Conservation (phyloP, 2,113 vertebrate genomes). For the Gymnocephalus cernua region DNA sequence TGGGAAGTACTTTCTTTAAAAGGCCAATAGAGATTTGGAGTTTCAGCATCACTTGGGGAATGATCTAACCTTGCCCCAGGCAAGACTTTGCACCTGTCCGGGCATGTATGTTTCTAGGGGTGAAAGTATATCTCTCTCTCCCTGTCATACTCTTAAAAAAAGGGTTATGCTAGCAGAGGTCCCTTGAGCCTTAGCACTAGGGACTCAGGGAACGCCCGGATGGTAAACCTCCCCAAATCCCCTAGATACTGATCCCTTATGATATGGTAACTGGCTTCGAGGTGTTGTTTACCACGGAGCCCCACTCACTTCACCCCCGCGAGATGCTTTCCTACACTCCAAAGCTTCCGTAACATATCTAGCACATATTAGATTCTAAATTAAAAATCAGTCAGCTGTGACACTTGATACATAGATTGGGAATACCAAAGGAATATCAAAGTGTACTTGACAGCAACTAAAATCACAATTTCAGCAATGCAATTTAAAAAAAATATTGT, state of each 20-base stretch:
- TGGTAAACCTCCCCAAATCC: slow-evolving; percentile 80
- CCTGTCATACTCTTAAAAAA: slow-evolving; percentile 55
- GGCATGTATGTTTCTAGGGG: slow-evolving; percentile 79
- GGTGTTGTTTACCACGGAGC: slow-evolving; percentile 83
- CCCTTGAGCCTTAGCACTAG: slow-evolving; percentile 66
- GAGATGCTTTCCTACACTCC: slow-evolving; percentile 65
- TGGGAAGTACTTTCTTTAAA: slow-evolving; percentile 70
- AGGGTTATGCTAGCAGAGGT: slow-evolving; percentile 61
- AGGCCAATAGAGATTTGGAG: slow-evolving; percentile 67
- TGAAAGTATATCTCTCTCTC: slow-evolving; percentile 66
- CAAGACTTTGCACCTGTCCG: slow-evolving; percentile 81
- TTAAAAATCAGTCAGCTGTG: slow-evolving; percentile 82
- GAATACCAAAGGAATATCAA: slow-evolving; percentile 66
- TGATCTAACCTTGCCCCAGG: slow-evolving; percentile 78
- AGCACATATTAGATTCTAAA: slow-evolving; percentile 83
- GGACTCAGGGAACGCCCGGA: slow-evolving; percentile 70
- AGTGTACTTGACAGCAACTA: slow-evolving; percentile 54
- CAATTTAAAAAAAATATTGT: slow-evolving; percentile 49
- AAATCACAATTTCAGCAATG: slow-evolving; percentile 45
- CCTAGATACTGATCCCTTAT: slow-evolving; percentile 78
- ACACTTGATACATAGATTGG: slow-evolving; percentile 69
- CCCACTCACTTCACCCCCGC: slow-evolving; percentile 60
- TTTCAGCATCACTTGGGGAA: slow-evolving; percentile 63
- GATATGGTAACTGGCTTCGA: slow-evolving; percentile 79
- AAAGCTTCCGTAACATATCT: slow-evolving; percentile 78